Base-by-base conservation (phyloP, 2,797 vertebrate genomes). In the Argentina silus region DNA sequence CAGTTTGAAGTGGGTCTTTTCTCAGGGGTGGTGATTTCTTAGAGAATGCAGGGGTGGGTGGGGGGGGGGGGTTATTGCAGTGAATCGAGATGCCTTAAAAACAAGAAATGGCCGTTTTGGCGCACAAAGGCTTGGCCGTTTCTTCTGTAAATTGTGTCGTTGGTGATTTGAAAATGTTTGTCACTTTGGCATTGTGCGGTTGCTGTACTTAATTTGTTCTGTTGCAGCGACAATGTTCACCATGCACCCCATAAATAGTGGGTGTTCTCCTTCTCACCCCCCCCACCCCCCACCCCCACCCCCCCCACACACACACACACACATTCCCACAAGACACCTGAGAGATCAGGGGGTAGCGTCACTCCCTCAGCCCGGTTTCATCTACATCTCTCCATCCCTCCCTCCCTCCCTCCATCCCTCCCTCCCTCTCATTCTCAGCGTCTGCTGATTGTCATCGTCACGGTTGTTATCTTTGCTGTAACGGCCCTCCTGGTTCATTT, bases 391-490 rank as follows among this genome's bases (percentile, higher is more conserved):
- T 63, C 74, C 67, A 67, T 43, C 68, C 56, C 78, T 78, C 68
- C 80, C 81, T 78, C 73, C 83, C 75, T 68, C 53, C 67, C 67
- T 53, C 66, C n/a, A 7, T 17, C 43, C 66, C 63, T 74, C 61
- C 8, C 55, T 75, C 72, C 81, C 73, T 86, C 81, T 87, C 76
- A 67, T 61, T 80, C 83, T 86, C 79, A 81, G 81, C 71, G 81
- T 90, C 90, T 90, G 90, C 83, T 87, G 83, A 85, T 78, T 89
- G 85, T 90, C 84, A 85, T 84, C 69, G 86, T 84, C 86, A 80
- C 81, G 76, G 82, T 59, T 83, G 78, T 87, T 90, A 86, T 91
- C 87, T 86, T 63, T 51, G 73, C 77, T 81, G 75, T 23, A 60
- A 75, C 79, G 78, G 76, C 83, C 57, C 86, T 84, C 87, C 80